phyloP scores from a whole-genome alignment of 2,113 vertebrate genomes.

The Galemys pyrenaicus region DNA sequence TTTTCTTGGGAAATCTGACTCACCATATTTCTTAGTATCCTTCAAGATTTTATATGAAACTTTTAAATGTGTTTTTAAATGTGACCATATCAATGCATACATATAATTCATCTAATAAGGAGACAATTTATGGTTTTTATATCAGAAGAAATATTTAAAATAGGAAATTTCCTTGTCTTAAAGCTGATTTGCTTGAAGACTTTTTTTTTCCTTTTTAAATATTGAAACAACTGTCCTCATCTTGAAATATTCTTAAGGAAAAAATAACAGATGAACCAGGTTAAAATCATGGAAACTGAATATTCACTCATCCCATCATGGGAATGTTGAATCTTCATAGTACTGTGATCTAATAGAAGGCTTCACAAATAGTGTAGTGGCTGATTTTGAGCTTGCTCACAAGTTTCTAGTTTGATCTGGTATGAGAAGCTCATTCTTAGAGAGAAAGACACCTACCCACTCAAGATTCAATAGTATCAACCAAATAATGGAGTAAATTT shows the following conservation, averaged over 20 bases:
- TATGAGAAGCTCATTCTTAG: background rate
- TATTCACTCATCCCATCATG: background rate
- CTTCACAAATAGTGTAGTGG: background rate
- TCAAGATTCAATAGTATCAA: background rate
- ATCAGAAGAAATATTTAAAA: background rate
- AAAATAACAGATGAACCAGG: background rate
- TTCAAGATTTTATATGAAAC: too few relatives aligned
- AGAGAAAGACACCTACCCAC: background rate
- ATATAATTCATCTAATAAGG: background rate
- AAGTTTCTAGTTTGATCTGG: background rate
- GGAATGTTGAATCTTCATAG: background rate
- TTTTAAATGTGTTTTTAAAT: too few relatives aligned
- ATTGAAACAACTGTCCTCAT: background rate
- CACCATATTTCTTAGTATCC: too few relatives aligned
- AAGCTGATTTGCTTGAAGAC: background rate
- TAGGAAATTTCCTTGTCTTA: background rate
- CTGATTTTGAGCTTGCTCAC: background rate
- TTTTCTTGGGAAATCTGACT: background rate
- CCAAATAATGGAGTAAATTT: background rate
- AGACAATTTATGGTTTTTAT: background rate
- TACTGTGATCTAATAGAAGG: background rate
- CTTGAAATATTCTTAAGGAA: background rate
- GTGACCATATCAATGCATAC: background rate
- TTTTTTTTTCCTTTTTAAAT: background rate
- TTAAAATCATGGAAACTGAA: background rate